Percentiles rank a stretch among this genome's conserved stretches.
Evolutionary conservation across 2,113 vertebrate species (phyloP).

Genomic region (Heloderma charlesbogerti): DNA sequence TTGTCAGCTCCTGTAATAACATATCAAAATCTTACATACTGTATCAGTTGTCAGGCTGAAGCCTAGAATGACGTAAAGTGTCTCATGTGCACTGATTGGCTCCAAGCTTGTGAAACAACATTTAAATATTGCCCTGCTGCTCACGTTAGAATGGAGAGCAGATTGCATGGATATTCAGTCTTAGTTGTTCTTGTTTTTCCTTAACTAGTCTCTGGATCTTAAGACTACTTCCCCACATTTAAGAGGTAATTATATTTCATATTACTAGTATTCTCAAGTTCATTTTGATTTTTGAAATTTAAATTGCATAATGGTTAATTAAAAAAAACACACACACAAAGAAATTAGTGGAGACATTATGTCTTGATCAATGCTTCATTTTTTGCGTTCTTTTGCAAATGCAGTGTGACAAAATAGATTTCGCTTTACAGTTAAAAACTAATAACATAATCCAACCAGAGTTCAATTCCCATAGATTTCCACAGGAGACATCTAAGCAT

Average conservation of each 20-base stretch:
- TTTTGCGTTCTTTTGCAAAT: not conserved
- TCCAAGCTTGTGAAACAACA: conserved; percentile 47
- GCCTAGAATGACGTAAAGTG: conserved; percentile 61
- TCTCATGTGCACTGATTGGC: conserved; percentile 66
- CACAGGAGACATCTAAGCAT: not conserved
- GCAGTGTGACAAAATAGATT: not conserved
- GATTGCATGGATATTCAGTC: conserved; percentile 57
- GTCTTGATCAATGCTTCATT: not conserved
- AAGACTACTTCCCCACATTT: not conserved
- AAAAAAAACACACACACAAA: too few species aligned
- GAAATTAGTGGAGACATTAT: not conserved
- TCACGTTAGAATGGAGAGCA: conserved; percentile 58
- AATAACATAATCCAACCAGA: not conserved
- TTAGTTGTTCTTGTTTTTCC: conserved; percentile 18
- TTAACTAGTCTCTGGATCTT: not conserved
- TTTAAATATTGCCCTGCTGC: conserved; percentile 65
- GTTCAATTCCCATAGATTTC: not conserved
- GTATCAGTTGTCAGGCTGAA: conserved; percentile 40
- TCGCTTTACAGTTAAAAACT: not conserved
- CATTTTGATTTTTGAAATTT: conserved; percentile 1
- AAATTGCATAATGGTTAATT: not conserved
- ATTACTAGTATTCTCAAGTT: conserved; percentile 2
- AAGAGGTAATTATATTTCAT: conserved; percentile 16
- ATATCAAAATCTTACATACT: conserved; percentile 57
- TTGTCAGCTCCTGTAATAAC: conserved; percentile 67